Evolutionary conservation across 30 jellyfish, hydroid and myxozoan genomes (phyloP), one percentile per base, ranked within the genome.

Genomic region (Aurelia aurita): DNA sequence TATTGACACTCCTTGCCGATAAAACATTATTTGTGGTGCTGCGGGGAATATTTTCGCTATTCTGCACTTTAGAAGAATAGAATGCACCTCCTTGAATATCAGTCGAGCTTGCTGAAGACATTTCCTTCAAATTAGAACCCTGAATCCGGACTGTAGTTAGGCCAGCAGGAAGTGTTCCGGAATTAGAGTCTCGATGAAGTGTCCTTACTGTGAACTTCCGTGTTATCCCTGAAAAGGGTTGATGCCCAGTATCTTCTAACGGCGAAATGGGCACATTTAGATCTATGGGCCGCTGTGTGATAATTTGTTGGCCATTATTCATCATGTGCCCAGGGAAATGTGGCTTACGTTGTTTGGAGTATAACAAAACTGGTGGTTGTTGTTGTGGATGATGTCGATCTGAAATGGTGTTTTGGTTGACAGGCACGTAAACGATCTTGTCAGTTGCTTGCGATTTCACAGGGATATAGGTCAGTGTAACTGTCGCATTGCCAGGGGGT

Each of bases 91-190:
- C 82, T 29, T 69, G 91, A 18, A n/a, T n/a, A 25, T 51, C 57
- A 46, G n/a, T 45, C 18, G 83, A 32, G 16, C 49, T 28, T 39
- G 26, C 26, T 11, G 91, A 45, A 0, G 47, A 20, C 18, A 55
- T 22, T 43, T 58, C 79, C 26, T 73, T 82, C 68, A 82, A 57
- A 25, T 58, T 82, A 19, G 91, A 70, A 20, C 98, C 96, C 64
- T 91, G 98, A 12, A 91, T 84, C 34, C 98, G 84, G 43, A 91
- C 98, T 5, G 93, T 91, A 26, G 98, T 91, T n/a, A 68, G 84
- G 19, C 96, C 75, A 22, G 89, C 47, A 25, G 82, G 46, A 12
- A 82, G 60, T 18, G 91, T 22, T 7, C 79, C 87, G 71, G 45
- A 28, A 51, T 73, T 67, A 2, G 85, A 61, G 35, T 68, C 91